Percentiles rank a stretch among this genome's conserved stretches.
These are phyloP conservation scores for Scomber japonicus DNA, from an alignment of 2,113 vertebrate species.

Conservation along the genomic window DNA sequence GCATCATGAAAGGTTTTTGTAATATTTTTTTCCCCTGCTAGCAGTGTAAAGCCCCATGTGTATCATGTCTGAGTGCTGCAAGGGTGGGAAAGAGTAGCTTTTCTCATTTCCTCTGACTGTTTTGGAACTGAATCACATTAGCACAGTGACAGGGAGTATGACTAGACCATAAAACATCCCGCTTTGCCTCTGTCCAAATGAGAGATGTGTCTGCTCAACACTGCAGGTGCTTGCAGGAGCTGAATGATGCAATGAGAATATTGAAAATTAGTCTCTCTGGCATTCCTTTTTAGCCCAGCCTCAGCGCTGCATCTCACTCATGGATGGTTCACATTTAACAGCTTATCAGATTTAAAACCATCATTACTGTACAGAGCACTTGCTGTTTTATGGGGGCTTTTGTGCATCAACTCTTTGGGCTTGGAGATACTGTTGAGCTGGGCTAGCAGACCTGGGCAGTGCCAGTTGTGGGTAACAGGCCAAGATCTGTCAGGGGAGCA, in stretches of 20 bases:
- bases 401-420: conserved; percentile 48
- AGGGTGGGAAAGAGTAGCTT: conserved; percentile 71
- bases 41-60: conserved; percentile 69
- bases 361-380: conserved; percentile 20
- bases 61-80: conserved; percentile 72
- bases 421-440: conserved; percentile 20
- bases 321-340: conserved; percentile 34
- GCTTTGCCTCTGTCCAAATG: conserved; percentile 78
- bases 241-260: conserved; percentile 73
- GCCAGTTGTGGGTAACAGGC: conserved; percentile 76
- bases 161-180: conserved; percentile 75
- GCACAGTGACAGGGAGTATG: conserved; percentile 74
- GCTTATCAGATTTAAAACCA: conserved; percentile 54
- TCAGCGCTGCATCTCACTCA: conserved; percentile 38
- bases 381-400: conserved; percentile 42
- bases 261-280: conserved; percentile 70
- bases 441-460: conserved; percentile 62
- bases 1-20: conserved; percentile 68
- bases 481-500: conserved; percentile 79
- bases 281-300: conserved; percentile 44
- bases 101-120: conserved; percentile 80
- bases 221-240: conserved; percentile 74
- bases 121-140: conserved; percentile 81
- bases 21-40: conserved; percentile 49
- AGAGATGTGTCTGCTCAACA: conserved; percentile 76